Evolutionary conservation across 2,113 vertebrate species (phyloP).

Genomic region (Zapus hudsonius): DNA sequence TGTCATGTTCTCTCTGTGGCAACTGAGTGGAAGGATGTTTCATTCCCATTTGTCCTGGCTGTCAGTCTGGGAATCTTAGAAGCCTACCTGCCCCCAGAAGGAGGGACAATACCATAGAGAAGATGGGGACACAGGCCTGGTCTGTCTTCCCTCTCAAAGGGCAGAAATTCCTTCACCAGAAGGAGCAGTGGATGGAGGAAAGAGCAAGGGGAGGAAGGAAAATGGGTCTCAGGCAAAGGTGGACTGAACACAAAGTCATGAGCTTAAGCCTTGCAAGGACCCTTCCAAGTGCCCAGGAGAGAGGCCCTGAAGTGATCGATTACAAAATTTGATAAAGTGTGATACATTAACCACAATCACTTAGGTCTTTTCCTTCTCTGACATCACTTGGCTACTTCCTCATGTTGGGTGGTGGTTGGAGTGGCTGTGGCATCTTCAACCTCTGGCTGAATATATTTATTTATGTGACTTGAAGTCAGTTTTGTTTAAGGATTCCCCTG

Average conservation of each 20-base stretch:
- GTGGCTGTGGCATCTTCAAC: neutral
- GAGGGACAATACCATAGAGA: neutral
- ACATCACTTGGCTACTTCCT: neutral
- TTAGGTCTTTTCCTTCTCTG: neutral
- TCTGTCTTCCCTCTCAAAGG: neutral
- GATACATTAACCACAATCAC: neutral
- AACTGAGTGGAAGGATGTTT: neutral
- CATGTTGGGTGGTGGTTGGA: neutral
- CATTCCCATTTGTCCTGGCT: neutral
- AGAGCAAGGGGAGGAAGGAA: neutral
- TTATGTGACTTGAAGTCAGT: neutral
- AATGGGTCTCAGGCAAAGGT: neutral
- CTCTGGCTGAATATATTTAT: neutral
- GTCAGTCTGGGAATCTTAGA: neutral
- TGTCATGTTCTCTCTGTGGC: neutral
- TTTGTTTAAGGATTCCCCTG: neutral
- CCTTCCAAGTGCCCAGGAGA: neutral
- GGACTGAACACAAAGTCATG: neutral
- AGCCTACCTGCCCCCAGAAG: neutral
- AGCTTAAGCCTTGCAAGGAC: neutral
- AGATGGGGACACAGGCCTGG: neutral
- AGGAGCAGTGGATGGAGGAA: neutral
- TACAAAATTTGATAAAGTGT: neutral
- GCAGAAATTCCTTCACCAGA: neutral
- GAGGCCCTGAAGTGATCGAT: neutral